A percentile compares a stretch with the other conserved stretches of the same genome.
These are phyloP conservation scores for Paramormyrops kingsleyae DNA, from an alignment of 2,113 vertebrate genomes.

Conservation along the genomic window DNA sequence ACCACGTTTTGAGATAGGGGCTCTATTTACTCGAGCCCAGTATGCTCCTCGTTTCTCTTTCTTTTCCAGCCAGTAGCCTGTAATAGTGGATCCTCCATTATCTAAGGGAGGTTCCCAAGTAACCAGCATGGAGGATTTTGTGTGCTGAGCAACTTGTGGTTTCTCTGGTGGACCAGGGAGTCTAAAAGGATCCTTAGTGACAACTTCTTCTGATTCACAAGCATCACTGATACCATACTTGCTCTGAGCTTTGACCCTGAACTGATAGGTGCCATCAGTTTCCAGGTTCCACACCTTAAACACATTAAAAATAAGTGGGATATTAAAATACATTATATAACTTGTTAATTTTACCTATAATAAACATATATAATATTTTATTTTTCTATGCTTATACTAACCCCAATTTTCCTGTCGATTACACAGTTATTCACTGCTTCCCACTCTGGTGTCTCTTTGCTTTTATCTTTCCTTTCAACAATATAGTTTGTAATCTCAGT, in stretches of 20 bases:
- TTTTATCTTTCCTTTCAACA: constrained; percentile 81
- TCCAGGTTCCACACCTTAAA: constrained; percentile 85
- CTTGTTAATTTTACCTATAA: neutral
- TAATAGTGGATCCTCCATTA: constrained; percentile 80
- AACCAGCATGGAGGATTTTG: constrained; percentile 82
- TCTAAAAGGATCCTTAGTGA: constrained; percentile 84
- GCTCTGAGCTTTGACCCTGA: constrained; percentile 84
- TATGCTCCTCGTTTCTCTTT: constrained; percentile 80
- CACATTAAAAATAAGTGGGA: constrained; percentile 19
- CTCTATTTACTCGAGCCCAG: constrained; percentile 86
- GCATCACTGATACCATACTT: constrained; percentile 89
- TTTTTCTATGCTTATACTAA: constrained; percentile 44
- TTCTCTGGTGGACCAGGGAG: constrained; percentile 91
- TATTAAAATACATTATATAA: neutral
- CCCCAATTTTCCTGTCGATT: constrained; percentile 80
- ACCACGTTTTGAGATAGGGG: constrained; percentile 78
- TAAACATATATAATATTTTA: neutral
- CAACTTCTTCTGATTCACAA: constrained; percentile 79
- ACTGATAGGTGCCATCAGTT: constrained; percentile 79
- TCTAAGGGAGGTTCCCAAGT: constrained; percentile 87
- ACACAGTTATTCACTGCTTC: constrained; percentile 76
- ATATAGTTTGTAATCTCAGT: constrained; percentile 94
- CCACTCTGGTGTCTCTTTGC: constrained; percentile 81
- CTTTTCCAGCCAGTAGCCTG: constrained; percentile 95
- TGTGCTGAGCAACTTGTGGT: constrained; percentile 73